These are phyloP conservation scores for Scomber colias DNA, from an alignment of 2,113 vertebrate species.

Conservation along the genomic window DNA sequence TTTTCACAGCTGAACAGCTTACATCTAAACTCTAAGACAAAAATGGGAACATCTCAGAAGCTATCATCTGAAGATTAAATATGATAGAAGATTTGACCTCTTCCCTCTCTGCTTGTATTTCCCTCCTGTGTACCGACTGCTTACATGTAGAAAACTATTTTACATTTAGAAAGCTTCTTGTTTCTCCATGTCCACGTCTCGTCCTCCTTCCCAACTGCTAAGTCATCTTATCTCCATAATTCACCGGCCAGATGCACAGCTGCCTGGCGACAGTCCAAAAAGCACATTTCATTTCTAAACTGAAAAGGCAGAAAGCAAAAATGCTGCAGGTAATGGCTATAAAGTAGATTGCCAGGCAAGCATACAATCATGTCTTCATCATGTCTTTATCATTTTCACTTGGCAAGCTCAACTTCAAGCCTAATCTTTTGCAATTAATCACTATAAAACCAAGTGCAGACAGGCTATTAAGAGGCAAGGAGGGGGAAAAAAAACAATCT, in stretches of 20 bases:
- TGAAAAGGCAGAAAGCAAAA: conserved; percentile 22
- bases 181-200: conserved; percentile 27
- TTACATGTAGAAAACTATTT: conserved; percentile 8
- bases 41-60: neutral
- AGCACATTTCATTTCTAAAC: conserved; percentile 27
- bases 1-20: neutral
- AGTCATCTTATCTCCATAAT: conserved; percentile 62
- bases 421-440: conserved; percentile 65
- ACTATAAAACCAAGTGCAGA: conserved; percentile 41
- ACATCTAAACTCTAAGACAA: neutral
- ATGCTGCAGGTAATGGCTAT: neutral
- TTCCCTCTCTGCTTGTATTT: conserved; percentile 6
- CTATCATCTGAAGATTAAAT: neutral
- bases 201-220: conserved; percentile 22
- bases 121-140: conserved; percentile 1
- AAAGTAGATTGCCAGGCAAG: neutral
- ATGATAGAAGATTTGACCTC: neutral
- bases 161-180: conserved; percentile 49
- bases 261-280: conserved; percentile 32
- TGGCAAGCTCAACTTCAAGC: conserved; percentile 36
- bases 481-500: conserved; percentile 1
- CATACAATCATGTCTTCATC: conserved; percentile 33
- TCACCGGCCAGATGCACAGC: conserved; percentile 32
- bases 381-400: conserved; percentile 41
- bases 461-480: conserved; percentile 51